Evolutionary conservation across 2,888 invertebrate genomes (phyloP).

Genomic region (Mythimna albipuncta): DNA sequence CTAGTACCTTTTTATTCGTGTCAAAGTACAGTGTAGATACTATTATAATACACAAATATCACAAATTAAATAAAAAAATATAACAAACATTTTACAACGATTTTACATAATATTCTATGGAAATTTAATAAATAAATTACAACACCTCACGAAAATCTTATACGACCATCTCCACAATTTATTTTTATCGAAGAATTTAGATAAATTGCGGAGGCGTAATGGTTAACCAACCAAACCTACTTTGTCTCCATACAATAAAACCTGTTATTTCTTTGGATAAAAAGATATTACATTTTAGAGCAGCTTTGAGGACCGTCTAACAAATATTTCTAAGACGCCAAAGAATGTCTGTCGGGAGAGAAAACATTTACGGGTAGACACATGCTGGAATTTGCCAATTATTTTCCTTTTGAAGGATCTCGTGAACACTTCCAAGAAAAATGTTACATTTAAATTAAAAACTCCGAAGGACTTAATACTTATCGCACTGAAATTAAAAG

Average conservation of each 20-base stretch:
- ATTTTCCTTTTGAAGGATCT: slow-evolving; percentile 58
- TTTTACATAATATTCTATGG: neutral
- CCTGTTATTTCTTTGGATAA: slow-evolving; percentile 36
- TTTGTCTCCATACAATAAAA: slow-evolving; percentile 22
- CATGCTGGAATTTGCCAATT: slow-evolving; percentile 66
- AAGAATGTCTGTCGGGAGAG: slow-evolving; percentile 60
- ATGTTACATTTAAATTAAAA: slow-evolving; percentile 58
- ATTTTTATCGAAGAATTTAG: neutral
- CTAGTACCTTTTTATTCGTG: too few relatives aligned
- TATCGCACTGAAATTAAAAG: slow-evolving; percentile 22
- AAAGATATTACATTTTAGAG: slow-evolving; percentile 62
- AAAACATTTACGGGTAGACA: slow-evolving; percentile 65
- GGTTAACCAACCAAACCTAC: slow-evolving; percentile 9
- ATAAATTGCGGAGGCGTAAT: neutral
- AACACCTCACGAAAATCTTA: neutral
- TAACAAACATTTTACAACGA: neutral
- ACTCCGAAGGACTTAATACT: slow-evolving; percentile 21
- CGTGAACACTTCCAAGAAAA: slow-evolving; percentile 38
- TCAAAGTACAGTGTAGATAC: too few relatives aligned
- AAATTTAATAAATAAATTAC: neutral
- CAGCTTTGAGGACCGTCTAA: slow-evolving; percentile 55
- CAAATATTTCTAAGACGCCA: slow-evolving; percentile 60
- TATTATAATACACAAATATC: too few relatives aligned
- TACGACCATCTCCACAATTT: neutral
- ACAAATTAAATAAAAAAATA: too few relatives aligned